These are phyloP conservation scores for Habrosyne pyritoides DNA, from an alignment of 2,888 invertebrate species.

Conservation along the genomic window DNA sequence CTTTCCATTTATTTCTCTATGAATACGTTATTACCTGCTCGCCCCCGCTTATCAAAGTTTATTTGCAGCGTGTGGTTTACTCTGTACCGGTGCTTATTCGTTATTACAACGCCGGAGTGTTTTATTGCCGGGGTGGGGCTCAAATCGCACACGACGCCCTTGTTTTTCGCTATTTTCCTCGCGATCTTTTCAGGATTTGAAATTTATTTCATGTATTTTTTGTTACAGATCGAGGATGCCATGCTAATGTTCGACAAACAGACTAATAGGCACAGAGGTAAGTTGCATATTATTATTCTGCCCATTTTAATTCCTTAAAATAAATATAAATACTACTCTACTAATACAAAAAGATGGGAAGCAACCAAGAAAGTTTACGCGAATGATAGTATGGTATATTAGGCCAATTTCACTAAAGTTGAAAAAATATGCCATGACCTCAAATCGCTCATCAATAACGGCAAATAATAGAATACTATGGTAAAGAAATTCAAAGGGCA, in stretches of 20 bases:
- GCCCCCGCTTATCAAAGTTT: constrained; percentile 84
- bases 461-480: constrained; percentile 27
- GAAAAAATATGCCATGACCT: constrained; percentile 19
- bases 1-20: constrained; percentile 85
- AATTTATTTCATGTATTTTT: constrained; percentile 71
- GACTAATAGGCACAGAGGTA: constrained; percentile 99
- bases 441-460: constrained; percentile 33
- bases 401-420: constrained; percentile 24
- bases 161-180: constrained; percentile 73
- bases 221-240: constrained; percentile 98
- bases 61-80: constrained; percentile 84
- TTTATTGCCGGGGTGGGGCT: constrained; percentile 80
- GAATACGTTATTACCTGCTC: constrained; percentile 84
- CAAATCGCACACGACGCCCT: constrained; percentile 76
- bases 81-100: constrained; percentile 83
- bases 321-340: constrained; percentile 26
- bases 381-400: no score
- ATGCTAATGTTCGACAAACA: constrained; percentile 99
- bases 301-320: constrained; percentile 26
- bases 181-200: constrained; percentile 64
- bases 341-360: no score
- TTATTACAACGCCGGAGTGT: constrained; percentile 82
- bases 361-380: no score
- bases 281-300: no score
- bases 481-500: constrained; percentile 33